Percentiles rank a stretch among this genome's conserved stretches.
Conservation (phyloP, 2,888 invertebrate species). For the Vesta saturnalis region DNA sequence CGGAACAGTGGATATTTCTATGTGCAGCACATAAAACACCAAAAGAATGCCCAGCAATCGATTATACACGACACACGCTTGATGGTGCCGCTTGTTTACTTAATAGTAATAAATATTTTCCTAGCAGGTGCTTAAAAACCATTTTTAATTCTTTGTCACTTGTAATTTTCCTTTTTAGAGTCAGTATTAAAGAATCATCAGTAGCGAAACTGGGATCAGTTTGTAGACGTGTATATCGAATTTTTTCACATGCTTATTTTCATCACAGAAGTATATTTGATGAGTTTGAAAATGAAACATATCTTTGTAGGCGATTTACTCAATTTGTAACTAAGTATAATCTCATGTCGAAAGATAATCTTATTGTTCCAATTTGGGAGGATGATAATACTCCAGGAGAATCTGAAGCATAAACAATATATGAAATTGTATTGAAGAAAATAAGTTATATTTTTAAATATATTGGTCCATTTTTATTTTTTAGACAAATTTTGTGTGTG, state of each 20-base stretch:
- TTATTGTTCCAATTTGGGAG: constrained; percentile 96
- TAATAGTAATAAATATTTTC: constrained; percentile 99
- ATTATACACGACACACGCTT: constrained; percentile 97
- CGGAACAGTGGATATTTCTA: constrained; percentile 99
- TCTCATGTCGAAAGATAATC: constrained; percentile 97
- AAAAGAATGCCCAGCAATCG: constrained; percentile 99
- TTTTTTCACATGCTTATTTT: constrained; percentile 99
- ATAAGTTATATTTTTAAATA: constrained; percentile 1
- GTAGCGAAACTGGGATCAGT: constrained; percentile 98
- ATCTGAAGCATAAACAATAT: constrained; percentile 59
- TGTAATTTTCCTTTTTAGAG: constrained; percentile 67
- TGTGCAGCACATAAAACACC: constrained; percentile 99
- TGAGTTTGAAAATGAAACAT: constrained; percentile 97
- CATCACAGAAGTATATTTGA: constrained; percentile 98
- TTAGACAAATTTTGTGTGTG: not conserved
- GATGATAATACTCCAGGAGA: constrained; percentile 72
- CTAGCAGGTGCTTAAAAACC: constrained; percentile 80
- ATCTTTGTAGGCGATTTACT: constrained; percentile 94
- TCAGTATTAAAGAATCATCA: constrained; percentile 98
- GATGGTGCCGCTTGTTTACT: constrained; percentile 98
- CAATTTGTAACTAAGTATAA: constrained; percentile 98
- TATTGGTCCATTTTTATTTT: not conserved
- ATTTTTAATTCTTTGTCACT: not conserved
- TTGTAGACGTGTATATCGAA: constrained; percentile 97
- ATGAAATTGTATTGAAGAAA: not conserved